phyloP scores from a whole-genome alignment of 1,140 invertebrate genomes.

The Bombus sylvicola region DNA sequence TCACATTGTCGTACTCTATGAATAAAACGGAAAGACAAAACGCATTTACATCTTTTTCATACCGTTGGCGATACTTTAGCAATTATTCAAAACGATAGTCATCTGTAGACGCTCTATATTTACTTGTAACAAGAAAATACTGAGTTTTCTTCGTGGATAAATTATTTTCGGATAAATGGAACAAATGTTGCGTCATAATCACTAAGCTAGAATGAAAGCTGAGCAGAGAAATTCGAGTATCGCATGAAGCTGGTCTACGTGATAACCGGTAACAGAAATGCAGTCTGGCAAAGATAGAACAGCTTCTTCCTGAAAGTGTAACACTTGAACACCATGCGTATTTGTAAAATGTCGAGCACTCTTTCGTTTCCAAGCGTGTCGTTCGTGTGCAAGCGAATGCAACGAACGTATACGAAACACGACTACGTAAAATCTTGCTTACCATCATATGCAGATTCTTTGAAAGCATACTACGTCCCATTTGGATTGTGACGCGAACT shows the following conservation, averaged over 20 bases:
- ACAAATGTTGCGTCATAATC: not conserved
- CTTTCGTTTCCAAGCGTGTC: not conserved
- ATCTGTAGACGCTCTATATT: too few relatives aligned
- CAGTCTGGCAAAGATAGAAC: not conserved
- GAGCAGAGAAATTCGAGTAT: not conserved
- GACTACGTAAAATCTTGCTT: constrained; percentile 23
- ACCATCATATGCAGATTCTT: constrained; percentile 41
- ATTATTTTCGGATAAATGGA: not conserved
- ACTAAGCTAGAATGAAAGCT: rapidly evolving
- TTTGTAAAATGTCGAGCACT: constrained; percentile 20
- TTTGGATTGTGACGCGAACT: constrained; percentile 32
- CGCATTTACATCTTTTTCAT: too few relatives aligned
- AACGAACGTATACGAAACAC: constrained; percentile 8
- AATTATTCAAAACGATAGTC: too few relatives aligned
- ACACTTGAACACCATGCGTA: not conserved
- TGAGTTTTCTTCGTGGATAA: not conserved
- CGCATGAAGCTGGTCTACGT: not conserved
- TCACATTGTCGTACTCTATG: too few relatives aligned
- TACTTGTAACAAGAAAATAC: too few relatives aligned
- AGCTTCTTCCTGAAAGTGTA: not conserved
- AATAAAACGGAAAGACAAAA: too few relatives aligned
- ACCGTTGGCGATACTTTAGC: too few relatives aligned
- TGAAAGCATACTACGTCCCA: constrained; percentile 40
- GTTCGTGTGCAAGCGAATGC: not conserved
- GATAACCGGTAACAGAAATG: not conserved